phyloP scores from a whole-genome alignment of 2,113 vertebrate species.

The Ovibos moschatus region DNA sequence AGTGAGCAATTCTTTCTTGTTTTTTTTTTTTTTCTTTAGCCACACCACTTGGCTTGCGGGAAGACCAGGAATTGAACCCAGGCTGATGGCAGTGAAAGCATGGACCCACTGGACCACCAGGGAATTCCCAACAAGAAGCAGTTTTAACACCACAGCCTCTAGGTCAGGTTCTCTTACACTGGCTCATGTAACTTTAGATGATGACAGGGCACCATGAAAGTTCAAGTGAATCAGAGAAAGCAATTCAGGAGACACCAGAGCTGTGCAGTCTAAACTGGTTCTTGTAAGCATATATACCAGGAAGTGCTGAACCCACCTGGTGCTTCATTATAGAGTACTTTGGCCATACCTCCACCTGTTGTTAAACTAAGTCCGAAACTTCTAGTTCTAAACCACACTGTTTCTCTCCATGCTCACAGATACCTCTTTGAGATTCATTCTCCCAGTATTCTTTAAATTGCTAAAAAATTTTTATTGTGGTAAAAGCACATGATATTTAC shows the following conservation, averaged over 20 bases:
- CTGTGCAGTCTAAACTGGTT: not conserved
- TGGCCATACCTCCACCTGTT: not conserved
- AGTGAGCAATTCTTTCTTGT: not conserved
- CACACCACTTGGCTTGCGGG: fast-evolving
- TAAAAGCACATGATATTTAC: not conserved
- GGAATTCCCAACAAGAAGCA: not conserved
- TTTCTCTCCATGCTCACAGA: not conserved
- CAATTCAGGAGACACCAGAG: not conserved
- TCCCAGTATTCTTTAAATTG: not conserved
- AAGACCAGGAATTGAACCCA: fast-evolving
- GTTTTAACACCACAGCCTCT: not conserved
- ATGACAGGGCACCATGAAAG: not conserved
- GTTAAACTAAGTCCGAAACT: not conserved
- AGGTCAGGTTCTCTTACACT: not conserved
- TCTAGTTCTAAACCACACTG: not conserved
- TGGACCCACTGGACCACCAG: fast-evolving
- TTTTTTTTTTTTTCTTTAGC: not conserved
- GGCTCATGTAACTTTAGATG: not conserved
- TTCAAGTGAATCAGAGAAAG: not conserved
- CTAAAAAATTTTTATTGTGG: not conserved
- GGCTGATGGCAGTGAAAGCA: fast-evolving
- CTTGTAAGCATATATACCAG: not conserved
- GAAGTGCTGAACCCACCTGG: not conserved
- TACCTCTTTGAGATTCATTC: not conserved
- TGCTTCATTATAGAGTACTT: not conserved